These are phyloP conservation scores for Heliconius erato DNA, from an alignment of 2,888 invertebrate species.

Conservation along the genomic window DNA sequence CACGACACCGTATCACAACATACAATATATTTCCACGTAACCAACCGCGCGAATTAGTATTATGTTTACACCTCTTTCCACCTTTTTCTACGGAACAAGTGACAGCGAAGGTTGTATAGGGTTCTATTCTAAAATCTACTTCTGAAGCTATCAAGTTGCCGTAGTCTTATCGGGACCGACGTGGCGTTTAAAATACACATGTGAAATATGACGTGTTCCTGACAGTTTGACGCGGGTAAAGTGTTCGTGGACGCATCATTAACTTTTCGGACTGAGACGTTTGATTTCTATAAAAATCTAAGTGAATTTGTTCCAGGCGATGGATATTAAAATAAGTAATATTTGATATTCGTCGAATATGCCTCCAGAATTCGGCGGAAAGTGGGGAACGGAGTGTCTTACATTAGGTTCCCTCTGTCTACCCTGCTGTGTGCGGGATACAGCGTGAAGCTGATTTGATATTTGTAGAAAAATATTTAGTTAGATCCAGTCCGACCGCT, in stretches of 20 bases:
- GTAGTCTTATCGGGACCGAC: slow-evolving; percentile 71
- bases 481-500: no score
- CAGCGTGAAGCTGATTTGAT: not conserved
- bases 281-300: slow-evolving; percentile 47
- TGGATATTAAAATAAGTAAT: not conserved
- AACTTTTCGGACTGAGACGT: slow-evolving; percentile 65
- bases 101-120: slow-evolving; percentile 61
- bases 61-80: slow-evolving; percentile 77
- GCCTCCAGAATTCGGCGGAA: no score
- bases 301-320: slow-evolving; percentile 22
- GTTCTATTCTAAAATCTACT: slow-evolving; percentile 38
- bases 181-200: slow-evolving; percentile 69
- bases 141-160: slow-evolving; percentile 56
- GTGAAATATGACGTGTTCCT: slow-evolving; percentile 80
- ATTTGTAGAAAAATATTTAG: not conserved
- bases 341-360: not conserved
- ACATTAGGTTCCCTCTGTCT: no score
- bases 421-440: no score
- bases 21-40: slow-evolving; percentile 77
- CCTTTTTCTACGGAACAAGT: slow-evolving; percentile 68
- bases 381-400: no score
- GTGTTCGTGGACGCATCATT: slow-evolving; percentile 80
- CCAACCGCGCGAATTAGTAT: slow-evolving; percentile 80
- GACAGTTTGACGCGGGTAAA: slow-evolving; percentile 83
- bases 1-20: slow-evolving; percentile 81